Evolutionary conservation across 2,888 invertebrate genomes (phyloP).

Genomic region (Caenorhabditis macrosperma): DNA sequence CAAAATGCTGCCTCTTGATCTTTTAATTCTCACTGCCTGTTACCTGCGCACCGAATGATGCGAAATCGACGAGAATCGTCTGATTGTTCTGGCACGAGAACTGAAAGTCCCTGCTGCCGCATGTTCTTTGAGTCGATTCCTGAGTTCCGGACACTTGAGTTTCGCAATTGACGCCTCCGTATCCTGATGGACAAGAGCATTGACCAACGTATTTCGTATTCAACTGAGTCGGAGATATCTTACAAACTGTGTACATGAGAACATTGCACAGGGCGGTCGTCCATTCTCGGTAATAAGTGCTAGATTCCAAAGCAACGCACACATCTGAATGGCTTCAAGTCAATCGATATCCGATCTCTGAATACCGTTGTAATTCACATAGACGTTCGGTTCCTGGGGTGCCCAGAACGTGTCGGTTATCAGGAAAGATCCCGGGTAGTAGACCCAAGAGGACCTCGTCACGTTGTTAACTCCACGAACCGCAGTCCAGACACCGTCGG

Average conservation of each 20-base stretch:
- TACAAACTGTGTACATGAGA: conserved; percentile 63
- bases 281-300: conserved; percentile 60
- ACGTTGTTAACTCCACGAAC: conserved; percentile 62
- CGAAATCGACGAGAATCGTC: conserved; percentile 70
- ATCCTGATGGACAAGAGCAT: conserved; percentile 65
- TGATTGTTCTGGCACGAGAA: conserved; percentile 63
- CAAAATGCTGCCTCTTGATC: conserved; percentile 1
- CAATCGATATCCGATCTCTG: conserved; percentile 1
- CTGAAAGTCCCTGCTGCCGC: conserved; percentile 54
- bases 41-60: conserved; percentile 67
- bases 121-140: conserved; percentile 28
- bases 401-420: conserved; percentile 63
- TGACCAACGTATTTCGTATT: conserved; percentile 58
- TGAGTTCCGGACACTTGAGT: background rate
- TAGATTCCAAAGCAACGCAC: conserved; percentile 61
- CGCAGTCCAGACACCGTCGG: conserved; percentile 64
- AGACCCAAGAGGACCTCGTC: conserved; percentile 62
- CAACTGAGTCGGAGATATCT: conserved; percentile 27
- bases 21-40: background rate
- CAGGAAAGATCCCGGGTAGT: conserved; percentile 62
- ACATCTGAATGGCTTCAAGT: conserved; percentile 54
- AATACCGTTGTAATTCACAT: conserved; percentile 61
- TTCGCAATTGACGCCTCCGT: conserved; percentile 66
- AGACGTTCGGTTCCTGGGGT: conserved; percentile 65
- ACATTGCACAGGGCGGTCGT: conserved; percentile 58